phyloP scores from a whole-genome alignment of 1,140 invertebrate species.

The Drosophila suzukii region DNA sequence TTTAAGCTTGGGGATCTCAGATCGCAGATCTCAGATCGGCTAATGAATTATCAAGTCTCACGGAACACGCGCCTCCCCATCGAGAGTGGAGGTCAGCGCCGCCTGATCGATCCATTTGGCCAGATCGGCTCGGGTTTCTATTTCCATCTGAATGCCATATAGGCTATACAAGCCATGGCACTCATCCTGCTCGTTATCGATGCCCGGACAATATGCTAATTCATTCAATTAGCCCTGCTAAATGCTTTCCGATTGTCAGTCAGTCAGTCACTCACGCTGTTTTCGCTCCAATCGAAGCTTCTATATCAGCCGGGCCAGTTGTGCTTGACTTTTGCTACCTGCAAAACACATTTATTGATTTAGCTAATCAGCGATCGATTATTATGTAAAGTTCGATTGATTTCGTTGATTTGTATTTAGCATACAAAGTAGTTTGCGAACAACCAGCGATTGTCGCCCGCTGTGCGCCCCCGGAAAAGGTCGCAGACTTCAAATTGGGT shows the following conservation, averaged over 20 bases:
- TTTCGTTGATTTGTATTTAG: constrained; percentile 53
- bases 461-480: constrained; percentile 38
- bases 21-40: constrained; percentile 12
- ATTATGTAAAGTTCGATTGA: constrained; percentile 76
- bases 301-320: constrained; percentile 20
- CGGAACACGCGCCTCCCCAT: constrained; percentile 36
- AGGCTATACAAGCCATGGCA: neutral
- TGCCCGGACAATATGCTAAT: constrained; percentile 57
- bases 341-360: constrained; percentile 78
- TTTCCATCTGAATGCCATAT: constrained; percentile 21
- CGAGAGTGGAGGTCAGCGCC: constrained; percentile 40
- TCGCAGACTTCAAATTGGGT: constrained; percentile 13
- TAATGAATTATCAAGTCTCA: constrained; percentile 50
- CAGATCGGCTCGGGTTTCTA: constrained; percentile 18
- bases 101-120: constrained; percentile 24
- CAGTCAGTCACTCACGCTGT: constrained; percentile 27
- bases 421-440: constrained; percentile 65
- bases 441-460: constrained; percentile 17
- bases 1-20: neutral
- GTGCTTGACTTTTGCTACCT: constrained; percentile 77
- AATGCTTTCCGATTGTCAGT: constrained; percentile 33
- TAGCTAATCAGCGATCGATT: constrained; percentile 78
- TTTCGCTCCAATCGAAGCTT: neutral
- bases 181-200: constrained; percentile 53
- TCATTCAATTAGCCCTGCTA: constrained; percentile 76